These are phyloP conservation scores for Alloplasta piceator DNA, from an alignment of 2,888 invertebrate species.

Conservation along the genomic window DNA sequence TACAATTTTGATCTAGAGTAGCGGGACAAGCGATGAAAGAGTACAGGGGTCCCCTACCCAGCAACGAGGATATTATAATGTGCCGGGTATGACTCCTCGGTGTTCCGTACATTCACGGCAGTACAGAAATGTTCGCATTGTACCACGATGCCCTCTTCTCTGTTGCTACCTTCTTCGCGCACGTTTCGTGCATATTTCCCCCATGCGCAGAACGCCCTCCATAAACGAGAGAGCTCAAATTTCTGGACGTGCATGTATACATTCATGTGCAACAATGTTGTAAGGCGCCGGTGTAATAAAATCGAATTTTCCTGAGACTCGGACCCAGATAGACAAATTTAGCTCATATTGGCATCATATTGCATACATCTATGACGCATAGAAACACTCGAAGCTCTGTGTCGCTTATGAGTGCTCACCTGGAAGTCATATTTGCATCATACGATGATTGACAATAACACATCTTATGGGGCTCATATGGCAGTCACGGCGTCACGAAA, in stretches of 20 bases:
- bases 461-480: too few relatives aligned
- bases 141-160: slow-evolving; percentile 7
- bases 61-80: slow-evolving; percentile 28
- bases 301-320: too few relatives aligned
- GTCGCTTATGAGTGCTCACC: too few relatives aligned
- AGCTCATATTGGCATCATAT: too few relatives aligned
- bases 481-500: too few relatives aligned
- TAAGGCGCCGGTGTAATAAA: too few relatives aligned
- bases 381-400: too few relatives aligned
- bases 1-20: slow-evolving; percentile 13
- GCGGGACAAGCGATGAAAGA: slow-evolving; percentile 3
- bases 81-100: slow-evolving; percentile 11
- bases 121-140: slow-evolving; percentile 6
- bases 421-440: too few relatives aligned
- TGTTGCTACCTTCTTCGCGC: slow-evolving; percentile 47
- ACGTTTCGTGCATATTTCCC: slow-evolving; percentile 8
- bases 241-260: slow-evolving; percentile 8
- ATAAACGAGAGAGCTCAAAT: slow-evolving; percentile 13
- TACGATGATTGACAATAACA: too few relatives aligned
- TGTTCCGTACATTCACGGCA: slow-evolving; percentile 37
- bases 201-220: slow-evolving; percentile 25
- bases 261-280: too few relatives aligned
- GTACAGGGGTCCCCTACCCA: slow-evolving; percentile 3
- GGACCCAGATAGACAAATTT: too few relatives aligned
- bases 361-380: too few relatives aligned